Evolutionary conservation across 2,113 vertebrate genomes (phyloP), one percentile per base, ranked within the genome.

Genomic region (Gallinago undulata): DNA sequence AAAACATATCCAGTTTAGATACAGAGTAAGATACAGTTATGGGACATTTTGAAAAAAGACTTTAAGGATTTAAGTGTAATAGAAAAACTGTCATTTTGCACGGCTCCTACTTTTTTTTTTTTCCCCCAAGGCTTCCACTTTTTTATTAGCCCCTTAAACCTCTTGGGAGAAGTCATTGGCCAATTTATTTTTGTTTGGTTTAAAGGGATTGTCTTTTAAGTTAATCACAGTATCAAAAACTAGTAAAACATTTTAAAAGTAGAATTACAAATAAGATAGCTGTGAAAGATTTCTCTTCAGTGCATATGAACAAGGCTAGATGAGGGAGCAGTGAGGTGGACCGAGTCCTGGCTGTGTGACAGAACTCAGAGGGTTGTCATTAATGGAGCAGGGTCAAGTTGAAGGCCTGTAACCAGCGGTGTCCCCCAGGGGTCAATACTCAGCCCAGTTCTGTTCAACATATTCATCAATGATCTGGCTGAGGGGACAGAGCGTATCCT

Each of bases 221-320:
- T 89, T 80, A 87, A 76, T 84, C 84, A 93, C 77, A 90, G 56
- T 93, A 93, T 78, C 57, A 76, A 95, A 77, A 85, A 81, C 35
- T 12, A 75, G 66, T 63, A 19, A 70, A 93, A 75, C 56, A 35
- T 2, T 50, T 48, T 19, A 47, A 81, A 74, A 92, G n/a, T 70
- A 43, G 21, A 90, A 89, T 45, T 93, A 91, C 53, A 94, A 77
- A 64, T 87, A 57, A 92, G 47, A 57, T 25, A 69, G 85, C 62
- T 90, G 64, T 91, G 64, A 94, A 70, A 76, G 50, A 66, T 48
- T 91, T 95, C 86, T 73, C 55, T 57, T 95, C 94, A 96, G 93
- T 95, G 91, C 95, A 96, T 33, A 79, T 31, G 79, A 96, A 93
- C 30, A 78, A 91, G 76, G 87, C 47, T 47, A 47, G 47, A 47